Evolutionary conservation across 64 coral and sea anemone species (phyloP).

Genomic region (Montipora foliosa): DNA sequence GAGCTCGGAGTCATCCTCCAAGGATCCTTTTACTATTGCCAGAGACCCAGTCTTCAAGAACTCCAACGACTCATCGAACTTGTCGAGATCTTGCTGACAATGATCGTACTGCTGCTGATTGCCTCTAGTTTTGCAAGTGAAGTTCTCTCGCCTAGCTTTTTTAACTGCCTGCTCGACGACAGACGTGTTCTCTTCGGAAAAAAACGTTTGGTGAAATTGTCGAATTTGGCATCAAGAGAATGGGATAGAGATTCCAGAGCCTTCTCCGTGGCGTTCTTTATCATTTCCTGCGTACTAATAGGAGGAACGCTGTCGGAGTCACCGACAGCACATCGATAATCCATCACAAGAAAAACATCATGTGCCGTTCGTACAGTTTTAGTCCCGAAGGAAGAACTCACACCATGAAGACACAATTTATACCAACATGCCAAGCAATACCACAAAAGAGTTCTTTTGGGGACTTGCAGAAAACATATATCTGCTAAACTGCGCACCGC

Average conservation of each 20-base stretch:
- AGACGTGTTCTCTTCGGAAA: constrained; percentile 11
- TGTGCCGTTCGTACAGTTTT: no score
- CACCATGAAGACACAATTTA: no score
- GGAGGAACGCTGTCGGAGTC: not conserved
- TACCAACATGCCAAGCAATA: no score
- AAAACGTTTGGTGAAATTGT: not conserved
- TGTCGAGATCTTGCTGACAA: not conserved
- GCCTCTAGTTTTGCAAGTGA: constrained; percentile 31
- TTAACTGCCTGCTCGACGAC: constrained; percentile 18
- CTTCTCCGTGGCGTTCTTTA: not conserved
- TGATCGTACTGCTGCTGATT: not conserved
- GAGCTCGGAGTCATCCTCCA: constrained; percentile 40
- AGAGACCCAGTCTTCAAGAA: constrained; percentile 15
- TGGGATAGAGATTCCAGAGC: not conserved
- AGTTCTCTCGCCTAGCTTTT: constrained; percentile 1
- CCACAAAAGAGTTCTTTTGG: no score
- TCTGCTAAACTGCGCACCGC: no score
- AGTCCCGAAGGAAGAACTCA: no score
- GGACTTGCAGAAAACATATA: no score
- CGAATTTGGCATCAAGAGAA: constrained; percentile 20
- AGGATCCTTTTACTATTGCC: not conserved
- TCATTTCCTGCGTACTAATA: not conserved
- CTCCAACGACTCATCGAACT: constrained; percentile 28
- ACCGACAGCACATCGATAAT: no score
- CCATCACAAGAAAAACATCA: no score